Conservation (phyloP, 2,888 invertebrate species). For the Globia sparganii region DNA sequence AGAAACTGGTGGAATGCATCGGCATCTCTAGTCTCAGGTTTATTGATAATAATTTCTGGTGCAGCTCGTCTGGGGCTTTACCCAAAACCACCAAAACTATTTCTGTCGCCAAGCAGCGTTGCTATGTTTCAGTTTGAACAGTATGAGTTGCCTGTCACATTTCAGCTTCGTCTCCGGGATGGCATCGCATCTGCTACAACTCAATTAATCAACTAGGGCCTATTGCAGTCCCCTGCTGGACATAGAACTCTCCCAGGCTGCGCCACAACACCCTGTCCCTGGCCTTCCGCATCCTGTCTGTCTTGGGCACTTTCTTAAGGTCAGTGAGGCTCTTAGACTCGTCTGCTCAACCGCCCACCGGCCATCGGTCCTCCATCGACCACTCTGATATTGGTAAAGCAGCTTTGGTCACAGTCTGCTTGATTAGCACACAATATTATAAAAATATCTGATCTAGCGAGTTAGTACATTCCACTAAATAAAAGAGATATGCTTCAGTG, state of each 20-base stretch:
- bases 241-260: background rate
- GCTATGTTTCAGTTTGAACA: background rate
- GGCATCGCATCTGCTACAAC: background rate
- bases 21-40: too few relatives aligned
- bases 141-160: background rate
- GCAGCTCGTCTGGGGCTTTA: background rate
- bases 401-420: background rate
- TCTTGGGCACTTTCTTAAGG: background rate
- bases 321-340: background rate
- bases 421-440: background rate
- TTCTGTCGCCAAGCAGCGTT: background rate
- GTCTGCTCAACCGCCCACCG: background rate
- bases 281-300: background rate
- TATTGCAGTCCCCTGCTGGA: background rate
- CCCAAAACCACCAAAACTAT: background rate
- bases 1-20: too few relatives aligned
- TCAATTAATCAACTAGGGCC: background rate
- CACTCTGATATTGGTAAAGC: background rate
- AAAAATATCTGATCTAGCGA: background rate
- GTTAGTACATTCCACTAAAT: background rate
- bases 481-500: background rate
- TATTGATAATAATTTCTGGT: too few relatives aligned
- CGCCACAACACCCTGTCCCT: background rate
- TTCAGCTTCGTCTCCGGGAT: background rate
- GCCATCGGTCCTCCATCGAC: background rate